These are phyloP conservation scores for Patiria miniata DNA, from an alignment of 35 echinoderm and acorn worm genomes.

Conservation along the genomic window DNA sequence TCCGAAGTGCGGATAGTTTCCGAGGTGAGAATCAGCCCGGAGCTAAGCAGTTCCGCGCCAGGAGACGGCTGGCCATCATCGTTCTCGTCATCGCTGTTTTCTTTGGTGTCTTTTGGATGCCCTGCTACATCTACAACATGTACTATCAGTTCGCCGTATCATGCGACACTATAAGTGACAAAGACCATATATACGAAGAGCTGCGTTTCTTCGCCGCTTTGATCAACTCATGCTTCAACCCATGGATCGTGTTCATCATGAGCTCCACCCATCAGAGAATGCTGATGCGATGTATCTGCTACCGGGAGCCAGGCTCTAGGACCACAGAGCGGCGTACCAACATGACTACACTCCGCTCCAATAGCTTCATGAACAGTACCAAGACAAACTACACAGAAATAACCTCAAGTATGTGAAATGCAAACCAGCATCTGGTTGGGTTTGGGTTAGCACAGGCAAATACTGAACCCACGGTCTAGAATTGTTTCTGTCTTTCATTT, in stretches of 20 bases:
- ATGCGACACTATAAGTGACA: neutral
- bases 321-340: neutral
- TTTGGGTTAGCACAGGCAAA: too few relatives aligned
- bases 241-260: conserved; percentile 86
- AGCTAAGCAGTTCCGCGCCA: conserved; percentile 71
- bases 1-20: conserved; percentile 69
- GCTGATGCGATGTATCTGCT: conserved; percentile 47
- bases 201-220: conserved; percentile 68
- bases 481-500: too few relatives aligned
- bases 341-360: neutral
- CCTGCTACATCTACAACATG: conserved; percentile 65
- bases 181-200: neutral
- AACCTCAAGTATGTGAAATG: neutral
- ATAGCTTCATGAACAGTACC: conserved; percentile 6
- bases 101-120: conserved; percentile 79
- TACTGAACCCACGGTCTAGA: too few relatives aligned
- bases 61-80: conserved; percentile 78
- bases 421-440: too few relatives aligned
- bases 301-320: conserved; percentile 13
- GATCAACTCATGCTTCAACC: conserved; percentile 76
- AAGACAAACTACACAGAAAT: conserved; percentile 11
- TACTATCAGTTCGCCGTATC: conserved; percentile 62
- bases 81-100: conserved; percentile 76
- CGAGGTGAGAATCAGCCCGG: conserved; percentile 80
- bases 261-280: conserved; percentile 71